Conservation (phyloP, 2,797 vertebrate genomes). For the Loris lydekkerianus region DNA sequence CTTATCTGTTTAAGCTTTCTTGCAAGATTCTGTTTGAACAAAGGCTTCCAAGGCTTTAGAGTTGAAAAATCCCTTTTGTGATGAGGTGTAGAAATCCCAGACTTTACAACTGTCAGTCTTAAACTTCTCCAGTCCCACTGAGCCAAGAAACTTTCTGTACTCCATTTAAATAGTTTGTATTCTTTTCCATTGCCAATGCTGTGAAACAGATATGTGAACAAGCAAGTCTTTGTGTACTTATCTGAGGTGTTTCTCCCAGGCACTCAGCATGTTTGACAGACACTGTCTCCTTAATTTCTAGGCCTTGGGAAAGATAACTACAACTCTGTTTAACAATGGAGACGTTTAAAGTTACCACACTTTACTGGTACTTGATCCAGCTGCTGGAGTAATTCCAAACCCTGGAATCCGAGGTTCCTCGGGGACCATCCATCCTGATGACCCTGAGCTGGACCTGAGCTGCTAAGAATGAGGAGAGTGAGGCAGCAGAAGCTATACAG, state of each 20-base stretch:
- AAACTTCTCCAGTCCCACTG: neutral
- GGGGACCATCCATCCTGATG: neutral
- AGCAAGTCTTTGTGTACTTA: conserved; percentile 50
- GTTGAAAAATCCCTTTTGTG: neutral
- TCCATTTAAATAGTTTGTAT: conserved; percentile 13
- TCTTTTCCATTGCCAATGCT: conserved; percentile 40
- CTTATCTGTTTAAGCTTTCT: conserved; percentile 27
- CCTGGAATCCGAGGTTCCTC: conserved; percentile 4
- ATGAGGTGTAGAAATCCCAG: neutral
- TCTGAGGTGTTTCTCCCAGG: neutral
- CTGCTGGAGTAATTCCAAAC: neutral
- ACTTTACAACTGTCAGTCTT: neutral
- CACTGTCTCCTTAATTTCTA: neutral
- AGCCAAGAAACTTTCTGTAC: conserved; percentile 39
- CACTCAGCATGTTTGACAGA: neutral
- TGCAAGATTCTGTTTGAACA: conserved; percentile 55
- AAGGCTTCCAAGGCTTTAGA: conserved; percentile 14
- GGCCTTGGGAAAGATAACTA: conserved; percentile 27
- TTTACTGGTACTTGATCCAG: neutral
- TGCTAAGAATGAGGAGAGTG: neutral
- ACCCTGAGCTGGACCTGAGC: neutral
- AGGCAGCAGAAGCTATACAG: neutral
- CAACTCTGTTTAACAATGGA: conserved; percentile 9
- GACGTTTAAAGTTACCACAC: neutral
- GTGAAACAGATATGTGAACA: conserved; percentile 47